These are phyloP conservation scores for Augochlorella aurata DNA, from an alignment of 2,888 invertebrate genomes.

Conservation along the genomic window DNA sequence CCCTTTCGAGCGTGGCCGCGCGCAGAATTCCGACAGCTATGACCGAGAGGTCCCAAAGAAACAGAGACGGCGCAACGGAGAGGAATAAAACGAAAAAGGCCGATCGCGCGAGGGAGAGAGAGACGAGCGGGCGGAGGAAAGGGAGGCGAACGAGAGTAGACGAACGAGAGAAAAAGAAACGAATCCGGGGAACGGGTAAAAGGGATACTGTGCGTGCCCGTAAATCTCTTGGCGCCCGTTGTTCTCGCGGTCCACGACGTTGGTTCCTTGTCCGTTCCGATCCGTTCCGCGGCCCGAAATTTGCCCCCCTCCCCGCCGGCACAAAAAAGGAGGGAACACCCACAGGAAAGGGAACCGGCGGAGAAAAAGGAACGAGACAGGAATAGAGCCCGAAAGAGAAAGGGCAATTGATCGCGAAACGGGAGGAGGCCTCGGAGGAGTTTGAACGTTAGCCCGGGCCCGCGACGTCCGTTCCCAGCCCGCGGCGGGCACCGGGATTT, in stretches of 20 bases:
- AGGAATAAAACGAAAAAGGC: not conserved
- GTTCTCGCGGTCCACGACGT: conserved; percentile 65
- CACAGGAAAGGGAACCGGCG: conserved; percentile 53
- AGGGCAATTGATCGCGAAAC: conserved; percentile 53
- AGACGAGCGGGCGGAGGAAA: conserved; percentile 20
- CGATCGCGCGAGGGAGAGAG: not conserved
- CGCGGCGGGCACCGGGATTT: not conserved
- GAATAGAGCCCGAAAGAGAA: conserved; percentile 38
- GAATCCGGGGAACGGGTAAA: conserved; percentile 58
- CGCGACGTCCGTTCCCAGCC: too few relatives aligned
- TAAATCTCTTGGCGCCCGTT: conserved; percentile 75
- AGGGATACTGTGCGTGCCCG: conserved; percentile 75
- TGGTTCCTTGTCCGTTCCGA: conserved; percentile 59
- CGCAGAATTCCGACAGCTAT: conserved; percentile 32
- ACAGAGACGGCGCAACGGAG: conserved; percentile 14
- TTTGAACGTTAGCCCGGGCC: too few relatives aligned
- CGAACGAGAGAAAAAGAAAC: conserved; percentile 30
- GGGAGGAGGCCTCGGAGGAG: not conserved
- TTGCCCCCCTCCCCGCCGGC: conserved; percentile 41
- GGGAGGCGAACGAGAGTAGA: not conserved
- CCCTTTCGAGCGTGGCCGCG: conserved; percentile 25
- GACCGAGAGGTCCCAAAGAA: conserved; percentile 19
- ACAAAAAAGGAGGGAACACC: conserved; percentile 59
- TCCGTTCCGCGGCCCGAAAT: conserved; percentile 72
- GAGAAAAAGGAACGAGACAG: conserved; percentile 45